Evolutionary conservation across 1,140 invertebrate genomes (phyloP), one percentile per base, ranked within the genome.

Genomic region (Achatina immaculata): DNA sequence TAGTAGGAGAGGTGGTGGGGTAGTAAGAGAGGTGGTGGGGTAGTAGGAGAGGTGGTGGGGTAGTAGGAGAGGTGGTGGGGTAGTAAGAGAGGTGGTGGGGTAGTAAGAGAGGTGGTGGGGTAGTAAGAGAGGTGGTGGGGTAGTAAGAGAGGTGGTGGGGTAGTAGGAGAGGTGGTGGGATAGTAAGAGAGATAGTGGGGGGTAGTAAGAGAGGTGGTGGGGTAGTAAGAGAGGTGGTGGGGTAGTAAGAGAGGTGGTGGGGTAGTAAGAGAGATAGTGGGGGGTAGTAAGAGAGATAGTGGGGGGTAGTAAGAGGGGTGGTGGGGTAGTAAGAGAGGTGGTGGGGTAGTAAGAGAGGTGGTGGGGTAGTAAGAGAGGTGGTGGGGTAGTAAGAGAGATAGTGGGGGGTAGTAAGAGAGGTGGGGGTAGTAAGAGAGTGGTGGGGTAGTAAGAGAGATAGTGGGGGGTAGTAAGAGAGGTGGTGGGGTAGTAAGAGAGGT

Each of bases 201-300:
- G 68, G n/a, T 34, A n/a, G 68, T 38, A 16, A 34, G 9, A 38
- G 68, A 11, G 38, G 68, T 71, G 36, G 38, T 71, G 24, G 68
- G n/a, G n/a, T n/a, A n/a, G n/a, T 71, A 38, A n/a, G 34, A 36
- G 24, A 36, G 11, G 24, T 11, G 4, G 21, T n/a, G 68, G 4
- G 31, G 34, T 71, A 7, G 68, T 71, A 9, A n/a, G 4, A 71
- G 68, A 36, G 68, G 68, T 71, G 68, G 68, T 71, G n/a, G n/a
- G 9, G 68, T 71, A 9, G 68, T 71, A 9, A 11, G 11, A 9
- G 68, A 6, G 36, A 34, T 31, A n/a, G 68, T 71, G 38, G 68
- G n/a, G n/a, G 14, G 68, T 38, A 34, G 24, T 38, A 34, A 31
- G 9, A 11, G 19, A 9, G 68, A 34, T 38, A 34, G 11, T 21